These are phyloP conservation scores for Ditylenchus weischeri DNA, from an alignment of 2,888 invertebrate species.

Conservation along the genomic window DNA sequence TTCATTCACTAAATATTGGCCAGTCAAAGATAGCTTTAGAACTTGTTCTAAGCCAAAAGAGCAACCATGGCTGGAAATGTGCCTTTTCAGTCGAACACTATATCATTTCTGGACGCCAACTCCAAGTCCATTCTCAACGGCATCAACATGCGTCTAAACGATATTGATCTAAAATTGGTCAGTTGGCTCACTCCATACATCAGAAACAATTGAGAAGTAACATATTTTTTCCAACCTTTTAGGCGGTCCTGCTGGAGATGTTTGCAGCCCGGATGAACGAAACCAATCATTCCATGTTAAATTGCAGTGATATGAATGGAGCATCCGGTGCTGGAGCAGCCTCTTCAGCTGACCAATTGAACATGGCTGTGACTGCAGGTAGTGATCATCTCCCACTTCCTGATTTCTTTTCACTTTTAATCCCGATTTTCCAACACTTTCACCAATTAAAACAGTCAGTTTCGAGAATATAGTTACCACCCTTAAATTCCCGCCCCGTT, in stretches of 20 bases:
- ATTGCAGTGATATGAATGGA: too few species aligned
- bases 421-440: too few species aligned
- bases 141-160: conserved; percentile 49
- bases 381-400: too few species aligned
- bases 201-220: too few species aligned
- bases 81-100: conserved; percentile 14
- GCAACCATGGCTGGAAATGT: not conserved
- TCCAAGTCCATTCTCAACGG: conserved; percentile 47
- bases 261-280: conserved; percentile 4
- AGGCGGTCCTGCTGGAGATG: conserved; percentile 8
- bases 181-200: not conserved
- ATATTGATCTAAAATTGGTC: conserved; percentile 52
- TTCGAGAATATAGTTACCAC: too few species aligned
- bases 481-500: too few species aligned
- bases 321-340: too few species aligned
- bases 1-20: too few species aligned
- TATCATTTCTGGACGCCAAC: conserved; percentile 47
- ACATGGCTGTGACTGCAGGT: conserved; percentile 1
- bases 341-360: conserved; percentile 8
- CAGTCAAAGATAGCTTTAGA: too few species aligned
- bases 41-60: too few species aligned
- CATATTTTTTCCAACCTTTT: not conserved
- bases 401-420: too few species aligned
- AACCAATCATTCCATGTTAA: not conserved
- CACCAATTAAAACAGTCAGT: too few species aligned